phyloP scores from a whole-genome alignment of 2,113 vertebrate genomes.

The Callipepla squamata region DNA sequence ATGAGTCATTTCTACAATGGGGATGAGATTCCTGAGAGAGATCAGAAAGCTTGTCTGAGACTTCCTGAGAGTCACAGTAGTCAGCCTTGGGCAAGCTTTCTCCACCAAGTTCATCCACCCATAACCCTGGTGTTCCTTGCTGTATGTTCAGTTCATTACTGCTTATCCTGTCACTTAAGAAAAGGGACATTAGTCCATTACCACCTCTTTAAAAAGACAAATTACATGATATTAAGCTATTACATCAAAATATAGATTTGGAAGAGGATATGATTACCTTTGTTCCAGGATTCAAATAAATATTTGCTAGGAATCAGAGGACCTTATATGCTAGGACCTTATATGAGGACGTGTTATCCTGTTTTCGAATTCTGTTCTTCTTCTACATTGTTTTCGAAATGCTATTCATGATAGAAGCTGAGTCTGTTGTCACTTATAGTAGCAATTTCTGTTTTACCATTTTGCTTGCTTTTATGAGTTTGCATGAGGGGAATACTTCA shows the following conservation, averaged over 20 bases:
- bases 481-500: not conserved
- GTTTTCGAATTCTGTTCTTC: not conserved
- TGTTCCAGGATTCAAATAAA: not conserved
- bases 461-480: not conserved
- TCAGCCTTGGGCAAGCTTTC: not conserved
- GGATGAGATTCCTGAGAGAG: not conserved
- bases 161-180: not conserved
- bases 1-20: not conserved
- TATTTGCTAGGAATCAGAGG: not conserved
- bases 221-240: not conserved
- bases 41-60: not conserved
- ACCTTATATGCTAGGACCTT: not conserved
- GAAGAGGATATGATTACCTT: not conserved
- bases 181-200: not conserved
- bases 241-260: not conserved
- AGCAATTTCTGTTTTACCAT: not conserved
- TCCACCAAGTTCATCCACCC: not conserved
- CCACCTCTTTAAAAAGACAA: not conserved
- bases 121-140: not conserved
- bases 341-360: rapidly evolving
- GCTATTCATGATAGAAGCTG: rapidly evolving
- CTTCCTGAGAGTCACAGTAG: not conserved
- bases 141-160: not conserved
- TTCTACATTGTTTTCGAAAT: not conserved
- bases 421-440: not conserved